These are phyloP conservation scores for Adelges cooleyi DNA, from an alignment of 1,140 invertebrate genomes.

Conservation along the genomic window DNA sequence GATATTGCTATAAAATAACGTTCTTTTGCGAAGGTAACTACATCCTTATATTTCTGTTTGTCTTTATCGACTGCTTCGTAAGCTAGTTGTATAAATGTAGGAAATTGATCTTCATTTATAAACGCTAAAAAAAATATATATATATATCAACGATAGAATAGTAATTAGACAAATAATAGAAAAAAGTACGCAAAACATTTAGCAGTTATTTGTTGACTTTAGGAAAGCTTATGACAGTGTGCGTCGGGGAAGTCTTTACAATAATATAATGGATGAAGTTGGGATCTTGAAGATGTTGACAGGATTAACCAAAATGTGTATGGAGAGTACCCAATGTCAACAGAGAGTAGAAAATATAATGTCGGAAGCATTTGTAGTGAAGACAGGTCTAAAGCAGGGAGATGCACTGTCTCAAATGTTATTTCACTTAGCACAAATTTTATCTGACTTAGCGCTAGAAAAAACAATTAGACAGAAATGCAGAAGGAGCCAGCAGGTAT, in stretches of 20 bases:
- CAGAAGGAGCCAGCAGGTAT: not conserved
- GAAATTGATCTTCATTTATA: too few species aligned
- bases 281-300: not conserved
- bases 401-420: not conserved
- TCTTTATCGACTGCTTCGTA: too few species aligned
- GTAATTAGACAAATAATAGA: not conserved
- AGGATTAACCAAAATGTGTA: not conserved
- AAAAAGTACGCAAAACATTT: not conserved
- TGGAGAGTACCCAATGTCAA: not conserved
- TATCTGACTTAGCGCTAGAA: not conserved
- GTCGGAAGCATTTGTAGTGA: not conserved
- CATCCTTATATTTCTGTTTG: too few species aligned
- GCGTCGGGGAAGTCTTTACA: not conserved
- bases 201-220: not conserved
- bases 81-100: too few species aligned
- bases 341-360: not conserved
- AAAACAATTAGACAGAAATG: constrained; percentile 2
- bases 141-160: not conserved
- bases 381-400: not conserved
- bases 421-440: not conserved
- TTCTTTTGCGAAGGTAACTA: too few species aligned
- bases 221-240: not conserved
- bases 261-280: not conserved
- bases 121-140: too few species aligned
- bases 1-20: too few species aligned